phyloP scores from a whole-genome alignment of 2,113 vertebrate species.

The Psammodynastes pulverulentus region DNA sequence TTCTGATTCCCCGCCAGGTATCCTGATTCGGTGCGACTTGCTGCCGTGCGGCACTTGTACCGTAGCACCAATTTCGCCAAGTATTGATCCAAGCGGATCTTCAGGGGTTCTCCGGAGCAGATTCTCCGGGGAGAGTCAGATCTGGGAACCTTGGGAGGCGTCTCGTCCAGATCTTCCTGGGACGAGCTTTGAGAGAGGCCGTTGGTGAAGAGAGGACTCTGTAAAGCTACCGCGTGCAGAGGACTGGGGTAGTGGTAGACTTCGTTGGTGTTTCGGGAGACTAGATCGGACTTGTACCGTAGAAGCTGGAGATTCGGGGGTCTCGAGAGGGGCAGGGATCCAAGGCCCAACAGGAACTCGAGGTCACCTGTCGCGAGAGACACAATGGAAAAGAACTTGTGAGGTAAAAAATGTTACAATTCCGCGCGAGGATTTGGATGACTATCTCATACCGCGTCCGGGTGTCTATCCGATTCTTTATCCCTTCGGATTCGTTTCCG shows the following conservation, averaged over 20 bases:
- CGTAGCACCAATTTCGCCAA: conserved; percentile 72
- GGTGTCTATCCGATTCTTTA: neutral
- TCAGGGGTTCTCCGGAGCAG: conserved; percentile 24
- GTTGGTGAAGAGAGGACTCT: conserved; percentile 77
- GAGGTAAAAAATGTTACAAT: neutral
- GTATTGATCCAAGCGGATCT: conserved; percentile 74
- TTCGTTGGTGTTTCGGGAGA: conserved; percentile 77
- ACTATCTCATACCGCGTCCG: neutral
- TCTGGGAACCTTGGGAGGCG: conserved; percentile 46
- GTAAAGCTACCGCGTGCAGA: conserved; percentile 78
- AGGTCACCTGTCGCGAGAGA: conserved; percentile 61
- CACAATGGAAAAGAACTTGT: neutral
- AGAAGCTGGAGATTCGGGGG: neutral
- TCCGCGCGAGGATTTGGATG: neutral
- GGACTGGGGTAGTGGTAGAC: conserved; percentile 82
- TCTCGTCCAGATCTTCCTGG: neutral
- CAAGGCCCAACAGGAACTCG: conserved; percentile 65
- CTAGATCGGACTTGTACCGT: conserved; percentile 72
- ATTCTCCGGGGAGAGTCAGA: conserved; percentile 8
- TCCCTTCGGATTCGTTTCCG: neutral
- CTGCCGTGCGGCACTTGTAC: conserved; percentile 62
- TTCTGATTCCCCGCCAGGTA: conserved; percentile 49
- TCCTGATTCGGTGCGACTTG: neutral
- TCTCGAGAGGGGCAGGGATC: conserved; percentile 32
- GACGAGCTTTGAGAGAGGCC: conserved; percentile 11